phyloP scores from a whole-genome alignment of 2,797 vertebrate genomes.

The Coreius guichenoti region DNA sequence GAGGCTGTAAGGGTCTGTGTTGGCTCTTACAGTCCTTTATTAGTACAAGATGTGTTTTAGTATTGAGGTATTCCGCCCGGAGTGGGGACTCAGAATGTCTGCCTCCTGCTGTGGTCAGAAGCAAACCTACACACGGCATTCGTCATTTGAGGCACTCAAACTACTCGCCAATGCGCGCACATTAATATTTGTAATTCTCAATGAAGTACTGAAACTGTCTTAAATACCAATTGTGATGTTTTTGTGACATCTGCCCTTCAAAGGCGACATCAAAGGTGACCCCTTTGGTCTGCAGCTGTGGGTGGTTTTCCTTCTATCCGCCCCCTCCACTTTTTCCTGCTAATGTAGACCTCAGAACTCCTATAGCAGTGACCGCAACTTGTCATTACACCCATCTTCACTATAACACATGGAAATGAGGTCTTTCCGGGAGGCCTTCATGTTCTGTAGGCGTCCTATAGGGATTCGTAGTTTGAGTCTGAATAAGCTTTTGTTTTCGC shows the following conservation, averaged over 20 bases:
- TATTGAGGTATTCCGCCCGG: conserved; percentile 1
- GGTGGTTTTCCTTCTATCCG: conserved; percentile 5
- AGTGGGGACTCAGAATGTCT: conserved; percentile 10
- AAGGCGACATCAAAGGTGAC: conserved; percentile 36
- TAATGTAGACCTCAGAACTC: conserved; percentile 5
- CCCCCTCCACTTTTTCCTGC: background rate
- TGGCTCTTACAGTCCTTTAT: conserved; percentile 36
- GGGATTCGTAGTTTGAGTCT: conserved; percentile 1
- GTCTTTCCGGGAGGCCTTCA: conserved; percentile 1
- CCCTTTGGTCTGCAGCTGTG: conserved; percentile 31
- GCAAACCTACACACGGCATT: conserved; percentile 1
- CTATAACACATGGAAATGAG: conserved; percentile 1
- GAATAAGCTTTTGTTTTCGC: conserved; percentile 32
- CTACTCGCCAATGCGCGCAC: background rate
- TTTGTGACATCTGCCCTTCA: conserved; percentile 1
- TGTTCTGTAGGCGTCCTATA: conserved; percentile 12
- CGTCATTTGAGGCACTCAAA: background rate
- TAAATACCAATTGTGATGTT: background rate
- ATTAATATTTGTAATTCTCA: background rate
- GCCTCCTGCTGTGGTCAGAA: conserved; percentile 34
- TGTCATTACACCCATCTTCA: conserved; percentile 23
- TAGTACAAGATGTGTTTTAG: conserved; percentile 46
- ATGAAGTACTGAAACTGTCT: background rate
- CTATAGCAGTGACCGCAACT: background rate
- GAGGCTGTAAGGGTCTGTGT: conserved; percentile 12